Conservation (phyloP, 2,797 vertebrate species). For the Pangasius krempfi region DNA sequence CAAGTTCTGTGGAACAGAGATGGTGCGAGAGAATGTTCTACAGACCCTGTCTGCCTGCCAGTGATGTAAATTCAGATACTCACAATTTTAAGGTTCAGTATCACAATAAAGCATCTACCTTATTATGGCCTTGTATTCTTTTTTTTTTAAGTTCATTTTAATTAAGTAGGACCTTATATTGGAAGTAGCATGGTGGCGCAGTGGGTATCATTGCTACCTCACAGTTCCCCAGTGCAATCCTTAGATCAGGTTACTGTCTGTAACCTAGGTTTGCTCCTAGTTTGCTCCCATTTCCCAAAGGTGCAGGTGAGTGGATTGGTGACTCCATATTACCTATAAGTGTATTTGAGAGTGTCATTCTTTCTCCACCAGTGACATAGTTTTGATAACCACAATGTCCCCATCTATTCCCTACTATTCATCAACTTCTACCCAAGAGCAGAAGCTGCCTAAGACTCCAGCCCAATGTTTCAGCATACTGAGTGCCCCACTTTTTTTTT, state of each 20-base stretch:
- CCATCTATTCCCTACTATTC: not conserved
- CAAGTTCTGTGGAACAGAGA: slow-evolving; percentile 34
- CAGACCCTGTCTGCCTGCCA: slow-evolving; percentile 46
- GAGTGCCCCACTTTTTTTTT: not conserved
- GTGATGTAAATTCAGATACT: slow-evolving; percentile 16
- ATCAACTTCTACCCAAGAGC: not conserved
- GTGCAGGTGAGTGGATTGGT: not conserved
- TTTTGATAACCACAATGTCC: not conserved
- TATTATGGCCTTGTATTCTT: not conserved
- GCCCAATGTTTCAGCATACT: not conserved
- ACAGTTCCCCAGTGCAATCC: not conserved
- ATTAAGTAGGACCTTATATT: not conserved
- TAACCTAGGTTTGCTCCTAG: not conserved
- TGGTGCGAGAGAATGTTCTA: slow-evolving; percentile 34
- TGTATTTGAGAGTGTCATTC: not conserved
- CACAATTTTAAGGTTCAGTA: not conserved
- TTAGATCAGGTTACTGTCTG: not conserved
- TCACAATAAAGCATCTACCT: slow-evolving; percentile 4
- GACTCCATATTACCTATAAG: not conserved
- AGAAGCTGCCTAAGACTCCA: not conserved
- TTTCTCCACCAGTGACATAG: not conserved
- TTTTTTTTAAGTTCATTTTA: not conserved
- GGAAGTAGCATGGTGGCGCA: not conserved
- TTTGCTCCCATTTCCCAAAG: not conserved
- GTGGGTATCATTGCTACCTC: not conserved